A percentile compares a stretch with the other conserved stretches of the same genome.
Conservation (phyloP, 2,888 invertebrate genomes). For the Eupithecia inturbata region DNA sequence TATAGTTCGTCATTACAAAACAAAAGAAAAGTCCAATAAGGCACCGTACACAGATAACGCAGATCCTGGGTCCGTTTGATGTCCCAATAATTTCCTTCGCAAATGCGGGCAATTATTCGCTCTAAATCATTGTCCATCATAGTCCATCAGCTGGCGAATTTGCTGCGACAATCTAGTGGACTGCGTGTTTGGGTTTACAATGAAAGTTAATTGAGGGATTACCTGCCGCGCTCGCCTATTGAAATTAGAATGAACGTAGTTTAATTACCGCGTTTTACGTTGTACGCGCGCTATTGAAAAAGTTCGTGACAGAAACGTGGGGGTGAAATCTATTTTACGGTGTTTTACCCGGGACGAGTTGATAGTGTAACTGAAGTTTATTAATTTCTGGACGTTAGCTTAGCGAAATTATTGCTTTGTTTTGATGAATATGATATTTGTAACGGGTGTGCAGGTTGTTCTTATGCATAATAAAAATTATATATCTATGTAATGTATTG, state of each 20-base stretch:
- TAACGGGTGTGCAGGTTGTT: too few species aligned
- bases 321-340: slow-evolving; percentile 28
- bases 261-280: slow-evolving; percentile 42
- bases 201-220: slow-evolving; percentile 46
- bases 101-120: slow-evolving; percentile 38
- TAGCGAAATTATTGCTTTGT: background rate
- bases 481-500: too few species aligned
- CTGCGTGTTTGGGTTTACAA: slow-evolving; percentile 42
- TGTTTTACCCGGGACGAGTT: slow-evolving; percentile 16
- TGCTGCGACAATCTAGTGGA: slow-evolving; percentile 37
- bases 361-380: background rate
- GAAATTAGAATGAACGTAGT: slow-evolving; percentile 43
- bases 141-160: slow-evolving; percentile 40
- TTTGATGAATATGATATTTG: background rate
- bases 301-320: slow-evolving; percentile 37
- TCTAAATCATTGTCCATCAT: slow-evolving; percentile 44
- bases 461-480: too few species aligned
- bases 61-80: background rate
- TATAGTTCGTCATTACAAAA: background rate
- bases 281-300: slow-evolving; percentile 35
- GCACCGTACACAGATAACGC: background rate
- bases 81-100: background rate
- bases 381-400: background rate
- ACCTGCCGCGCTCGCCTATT: slow-evolving; percentile 41
- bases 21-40: background rate